A percentile compares a stretch with the other conserved stretches of the same genome.
These are phyloP conservation scores for Maconellicoccus hirsutus DNA, from an alignment of 1,140 invertebrate species.

Conservation along the genomic window DNA sequence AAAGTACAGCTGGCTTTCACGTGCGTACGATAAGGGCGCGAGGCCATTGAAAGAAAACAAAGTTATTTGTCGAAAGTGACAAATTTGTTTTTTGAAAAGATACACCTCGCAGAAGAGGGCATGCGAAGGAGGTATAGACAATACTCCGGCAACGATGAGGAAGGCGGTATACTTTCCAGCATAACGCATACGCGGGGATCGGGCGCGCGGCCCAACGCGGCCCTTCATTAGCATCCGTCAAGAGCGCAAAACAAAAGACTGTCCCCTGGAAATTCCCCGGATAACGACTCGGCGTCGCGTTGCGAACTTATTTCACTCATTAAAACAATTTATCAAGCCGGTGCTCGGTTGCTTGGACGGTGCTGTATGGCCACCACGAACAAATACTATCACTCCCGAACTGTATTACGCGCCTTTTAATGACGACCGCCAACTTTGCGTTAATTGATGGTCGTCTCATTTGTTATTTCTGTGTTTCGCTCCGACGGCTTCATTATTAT, in stretches of 20 bases:
- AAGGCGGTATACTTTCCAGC: not conserved
- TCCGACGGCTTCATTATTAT: conserved; percentile 21
- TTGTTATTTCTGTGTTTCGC: conserved; percentile 20
- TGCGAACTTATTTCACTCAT: conserved; percentile 21
- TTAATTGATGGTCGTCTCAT: conserved; percentile 22
- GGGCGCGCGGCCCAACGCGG: not conserved
- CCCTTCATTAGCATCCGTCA: conserved; percentile 21
- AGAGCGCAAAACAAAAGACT: conserved; percentile 19
- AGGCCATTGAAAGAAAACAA: not conserved
- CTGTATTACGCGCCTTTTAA: conserved; percentile 22
- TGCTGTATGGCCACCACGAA: not conserved
- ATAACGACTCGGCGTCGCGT: conserved; percentile 17
- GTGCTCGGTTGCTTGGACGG: not conserved
- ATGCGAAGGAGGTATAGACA: not conserved
- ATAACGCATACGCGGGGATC: not conserved
- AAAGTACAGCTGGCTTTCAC: too few relatives aligned
- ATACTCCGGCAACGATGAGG: not conserved
- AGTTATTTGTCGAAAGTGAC: conserved; percentile 16
- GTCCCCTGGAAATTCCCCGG: conserved; percentile 20
- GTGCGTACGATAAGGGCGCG: too few relatives aligned
- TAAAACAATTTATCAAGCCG: conserved; percentile 19
- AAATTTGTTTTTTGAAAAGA: conserved; percentile 18
- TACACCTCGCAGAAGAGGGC: not conserved
- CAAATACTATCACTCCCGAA: conserved; percentile 6
- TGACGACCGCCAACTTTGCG: conserved; percentile 19